Conservation (phyloP, 2,113 vertebrate species). For the Hiodon tergisus region DNA sequence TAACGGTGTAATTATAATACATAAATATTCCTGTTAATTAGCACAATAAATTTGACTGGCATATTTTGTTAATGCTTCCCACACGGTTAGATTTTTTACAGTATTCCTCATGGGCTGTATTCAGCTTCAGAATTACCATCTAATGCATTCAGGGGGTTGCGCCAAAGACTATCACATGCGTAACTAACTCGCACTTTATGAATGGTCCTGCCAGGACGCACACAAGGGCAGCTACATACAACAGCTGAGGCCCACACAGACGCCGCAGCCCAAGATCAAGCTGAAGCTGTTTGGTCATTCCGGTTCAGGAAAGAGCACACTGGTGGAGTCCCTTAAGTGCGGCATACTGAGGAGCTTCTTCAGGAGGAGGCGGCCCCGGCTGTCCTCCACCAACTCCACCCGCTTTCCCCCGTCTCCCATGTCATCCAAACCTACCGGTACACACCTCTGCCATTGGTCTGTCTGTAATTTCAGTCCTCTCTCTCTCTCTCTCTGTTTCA, state of each 20-base stretch:
- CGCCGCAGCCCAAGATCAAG: conserved; percentile 79
- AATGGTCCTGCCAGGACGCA: conserved; percentile 65
- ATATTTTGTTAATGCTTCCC: no score
- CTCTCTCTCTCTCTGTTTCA: background rate
- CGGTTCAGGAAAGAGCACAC: conserved; percentile 80
- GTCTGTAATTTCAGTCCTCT: background rate
- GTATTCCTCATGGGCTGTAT: no score
- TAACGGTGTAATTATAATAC: no score
- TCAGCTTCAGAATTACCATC: no score
- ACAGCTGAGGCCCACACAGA: conserved; percentile 81
- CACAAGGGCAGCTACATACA: conserved; percentile 84
- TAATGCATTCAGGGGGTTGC: no score
- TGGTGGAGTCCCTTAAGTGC: conserved; percentile 92
- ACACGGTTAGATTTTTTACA: no score
- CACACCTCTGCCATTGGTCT: background rate
- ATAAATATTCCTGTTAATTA: no score
- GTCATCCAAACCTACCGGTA: conserved; percentile 84
- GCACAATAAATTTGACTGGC: no score
- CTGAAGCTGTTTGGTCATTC: conserved; percentile 89
- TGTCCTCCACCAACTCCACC: conserved; percentile 70
- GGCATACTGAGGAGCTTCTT: conserved; percentile 93
- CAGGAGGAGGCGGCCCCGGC: conserved; percentile 77
- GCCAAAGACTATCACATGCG: background rate
- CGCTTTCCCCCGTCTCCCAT: conserved; percentile 85
- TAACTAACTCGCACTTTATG: background rate